These are phyloP conservation scores for Deroplatys truncata DNA, from an alignment of 2,888 invertebrate genomes.

Conservation along the genomic window DNA sequence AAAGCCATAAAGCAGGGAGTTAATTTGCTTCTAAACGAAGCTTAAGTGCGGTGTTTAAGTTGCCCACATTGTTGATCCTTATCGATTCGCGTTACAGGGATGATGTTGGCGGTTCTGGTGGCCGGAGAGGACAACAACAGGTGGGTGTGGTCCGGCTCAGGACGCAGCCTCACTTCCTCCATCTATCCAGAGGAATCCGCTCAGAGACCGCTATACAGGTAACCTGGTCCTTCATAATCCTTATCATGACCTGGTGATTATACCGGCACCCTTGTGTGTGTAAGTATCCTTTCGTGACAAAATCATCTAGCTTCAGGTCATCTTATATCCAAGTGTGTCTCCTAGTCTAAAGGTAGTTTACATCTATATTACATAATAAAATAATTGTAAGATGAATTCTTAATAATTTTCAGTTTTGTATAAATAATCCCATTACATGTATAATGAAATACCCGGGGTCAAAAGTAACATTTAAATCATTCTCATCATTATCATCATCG, in stretches of 20 bases:
- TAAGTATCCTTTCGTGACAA: background rate
- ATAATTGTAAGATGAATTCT: too few relatives aligned
- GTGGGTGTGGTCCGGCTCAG: constrained; percentile 47
- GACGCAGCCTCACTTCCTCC: constrained; percentile 4
- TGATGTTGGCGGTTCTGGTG: constrained; percentile 5
- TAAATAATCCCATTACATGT: too few relatives aligned
- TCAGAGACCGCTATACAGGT: background rate
- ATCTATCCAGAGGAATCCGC: background rate
- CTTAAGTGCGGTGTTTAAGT: background rate
- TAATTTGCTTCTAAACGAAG: background rate
- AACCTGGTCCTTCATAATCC: background rate
- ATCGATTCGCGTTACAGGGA: background rate
- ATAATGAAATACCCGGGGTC: too few relatives aligned
- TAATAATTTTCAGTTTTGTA: too few relatives aligned
- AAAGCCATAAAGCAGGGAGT: background rate
- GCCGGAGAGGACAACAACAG: constrained; percentile 39
- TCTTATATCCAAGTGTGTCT: too few relatives aligned
- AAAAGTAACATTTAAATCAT: too few relatives aligned
- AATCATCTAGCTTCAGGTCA: background rate
- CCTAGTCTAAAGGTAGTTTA: too few relatives aligned
- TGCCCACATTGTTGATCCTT: background rate
- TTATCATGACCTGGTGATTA: background rate
- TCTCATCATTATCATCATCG: too few relatives aligned
- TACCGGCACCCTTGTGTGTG: background rate
- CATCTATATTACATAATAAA: too few relatives aligned